phyloP scores from a whole-genome alignment of 2,888 invertebrate genomes.

The Pammene aurita region DNA sequence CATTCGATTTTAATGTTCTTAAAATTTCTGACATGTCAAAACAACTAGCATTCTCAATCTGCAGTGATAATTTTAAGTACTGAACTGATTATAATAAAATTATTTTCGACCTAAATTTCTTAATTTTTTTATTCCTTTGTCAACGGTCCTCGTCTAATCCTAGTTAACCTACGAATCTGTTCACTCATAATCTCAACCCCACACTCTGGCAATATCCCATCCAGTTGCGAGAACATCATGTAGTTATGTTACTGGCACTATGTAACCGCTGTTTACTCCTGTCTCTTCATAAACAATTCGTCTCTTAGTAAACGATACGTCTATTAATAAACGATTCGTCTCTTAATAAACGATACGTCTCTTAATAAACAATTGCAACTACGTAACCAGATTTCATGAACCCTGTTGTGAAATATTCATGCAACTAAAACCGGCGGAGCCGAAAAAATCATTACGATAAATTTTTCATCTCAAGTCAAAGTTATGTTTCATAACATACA shows the following conservation, averaged over 20 bases:
- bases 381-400: no score
- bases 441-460: not conserved
- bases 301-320: no score
- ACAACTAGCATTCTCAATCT: no score
- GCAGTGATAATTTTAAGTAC: no score
- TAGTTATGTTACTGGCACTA: not conserved
- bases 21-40: no score
- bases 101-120: no score
- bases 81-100: no score
- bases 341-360: no score
- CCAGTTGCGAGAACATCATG: not conserved
- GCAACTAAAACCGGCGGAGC: conserved; percentile 4
- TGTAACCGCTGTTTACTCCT: not conserved
- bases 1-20: no score
- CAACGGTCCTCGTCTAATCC: conserved; percentile 17
- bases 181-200: conserved; percentile 17
- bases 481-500: conserved; percentile 3
- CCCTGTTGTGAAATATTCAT: not conserved
- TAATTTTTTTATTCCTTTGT: not conserved
- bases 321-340: no score
- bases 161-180: conserved; percentile 12
- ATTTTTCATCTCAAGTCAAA: not conserved
- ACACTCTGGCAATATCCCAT: not conserved
- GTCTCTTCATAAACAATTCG: no score
- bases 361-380: no score